Percentiles rank a stretch among this genome's conserved stretches.
Evolutionary conservation across 2,797 vertebrate species (phyloP).

Genomic region (Rachycentron canadum): DNA sequence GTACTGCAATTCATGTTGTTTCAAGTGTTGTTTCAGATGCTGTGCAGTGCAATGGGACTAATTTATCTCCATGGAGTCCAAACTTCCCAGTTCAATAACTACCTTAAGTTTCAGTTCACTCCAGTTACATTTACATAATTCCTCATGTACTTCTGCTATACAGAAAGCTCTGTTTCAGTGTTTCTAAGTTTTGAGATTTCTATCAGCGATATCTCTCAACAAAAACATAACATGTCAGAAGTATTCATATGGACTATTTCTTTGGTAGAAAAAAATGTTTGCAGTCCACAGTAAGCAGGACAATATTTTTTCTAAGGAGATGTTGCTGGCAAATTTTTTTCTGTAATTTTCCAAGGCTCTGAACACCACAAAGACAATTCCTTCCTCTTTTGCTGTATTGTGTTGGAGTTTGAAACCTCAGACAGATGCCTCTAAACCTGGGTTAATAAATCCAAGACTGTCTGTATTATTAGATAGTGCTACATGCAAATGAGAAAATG

Average conservation of each 20-base stretch:
- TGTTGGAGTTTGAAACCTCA: background rate
- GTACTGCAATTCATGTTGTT: conserved; percentile 35
- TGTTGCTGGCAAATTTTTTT: background rate
- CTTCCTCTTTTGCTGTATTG: background rate
- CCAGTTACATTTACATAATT: background rate
- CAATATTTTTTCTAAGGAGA: conserved; percentile 4
- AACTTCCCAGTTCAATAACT: conserved; percentile 20
- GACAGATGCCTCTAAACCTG: background rate
- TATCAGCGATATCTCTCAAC: background rate
- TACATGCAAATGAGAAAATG: background rate
- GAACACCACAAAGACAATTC: conserved; percentile 8
- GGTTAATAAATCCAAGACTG: background rate
- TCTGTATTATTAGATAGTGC: background rate
- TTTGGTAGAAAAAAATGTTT: conserved; percentile 2
- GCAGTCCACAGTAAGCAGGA: background rate
- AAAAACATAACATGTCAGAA: background rate
- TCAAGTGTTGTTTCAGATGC: conserved; percentile 31
- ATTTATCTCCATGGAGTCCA: conserved; percentile 24
- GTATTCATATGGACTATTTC: conserved; percentile 9
- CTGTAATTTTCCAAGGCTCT: background rate
- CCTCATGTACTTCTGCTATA: background rate
- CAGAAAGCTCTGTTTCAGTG: background rate
- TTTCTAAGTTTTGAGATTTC: background rate
- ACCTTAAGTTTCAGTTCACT: conserved; percentile 20
- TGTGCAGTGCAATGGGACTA: conserved; percentile 42